These are phyloP conservation scores for Vulpes ferrilata DNA, from an alignment of 2,113 vertebrate species.

Conservation along the genomic window DNA sequence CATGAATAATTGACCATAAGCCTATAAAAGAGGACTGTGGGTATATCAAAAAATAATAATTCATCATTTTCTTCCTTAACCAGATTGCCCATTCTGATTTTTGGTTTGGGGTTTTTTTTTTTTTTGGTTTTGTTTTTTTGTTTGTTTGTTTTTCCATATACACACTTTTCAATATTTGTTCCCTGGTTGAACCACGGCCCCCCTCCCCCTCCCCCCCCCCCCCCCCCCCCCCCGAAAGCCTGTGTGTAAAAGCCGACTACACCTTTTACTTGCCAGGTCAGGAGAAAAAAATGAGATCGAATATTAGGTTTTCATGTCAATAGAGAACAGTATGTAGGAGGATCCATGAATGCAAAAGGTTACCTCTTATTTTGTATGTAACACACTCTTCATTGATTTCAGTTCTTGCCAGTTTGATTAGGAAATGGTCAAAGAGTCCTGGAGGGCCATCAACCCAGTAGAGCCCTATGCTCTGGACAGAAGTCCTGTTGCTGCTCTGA, in stretches of 20 bases:
- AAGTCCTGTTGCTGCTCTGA: conserved; percentile 29
- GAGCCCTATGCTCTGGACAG: neutral
- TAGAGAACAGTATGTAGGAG: conserved; percentile 69
- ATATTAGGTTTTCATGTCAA: conserved; percentile 56
- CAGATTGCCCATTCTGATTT: neutral
- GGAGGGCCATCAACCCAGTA: neutral
- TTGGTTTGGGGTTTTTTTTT: too few species aligned
- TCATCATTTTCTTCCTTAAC: neutral
- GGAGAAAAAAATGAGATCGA: neutral
- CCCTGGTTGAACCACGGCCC: too few species aligned
- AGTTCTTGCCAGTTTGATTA: conserved; percentile 68
- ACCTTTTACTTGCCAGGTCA: neutral
- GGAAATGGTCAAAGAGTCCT: conserved; percentile 3
- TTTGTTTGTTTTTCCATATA: too few species aligned
- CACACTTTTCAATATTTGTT: too few species aligned
- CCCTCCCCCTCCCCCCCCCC: neutral
- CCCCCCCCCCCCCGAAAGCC: neutral
- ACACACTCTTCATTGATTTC: conserved; percentile 62
- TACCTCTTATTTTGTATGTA: conserved; percentile 57
- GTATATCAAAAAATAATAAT: neutral
- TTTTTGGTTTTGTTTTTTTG: too few species aligned
- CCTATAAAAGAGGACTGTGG: neutral
- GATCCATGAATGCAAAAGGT: conserved; percentile 64
- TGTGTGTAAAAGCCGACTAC: neutral
- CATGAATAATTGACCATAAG: neutral